phyloP scores from a whole-genome alignment of 2,797 vertebrate species.

The Brachymystax lenok region DNA sequence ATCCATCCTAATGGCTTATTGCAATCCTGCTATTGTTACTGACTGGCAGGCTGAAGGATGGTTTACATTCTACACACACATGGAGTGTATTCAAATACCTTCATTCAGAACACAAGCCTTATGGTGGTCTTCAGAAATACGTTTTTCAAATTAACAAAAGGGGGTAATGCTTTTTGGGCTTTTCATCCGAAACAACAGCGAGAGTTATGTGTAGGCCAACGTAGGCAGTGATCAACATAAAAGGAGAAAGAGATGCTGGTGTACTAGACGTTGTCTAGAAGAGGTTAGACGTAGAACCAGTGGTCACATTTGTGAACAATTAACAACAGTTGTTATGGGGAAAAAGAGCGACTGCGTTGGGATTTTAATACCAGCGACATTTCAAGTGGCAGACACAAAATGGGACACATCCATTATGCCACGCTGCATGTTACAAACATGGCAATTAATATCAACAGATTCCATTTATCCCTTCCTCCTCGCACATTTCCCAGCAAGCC shows the following conservation, averaged over 20 bases:
- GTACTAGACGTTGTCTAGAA: constrained; percentile 33
- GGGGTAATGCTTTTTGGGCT: constrained; percentile 48
- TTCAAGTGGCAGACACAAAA: constrained; percentile 63
- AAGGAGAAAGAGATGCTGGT: constrained; percentile 31
- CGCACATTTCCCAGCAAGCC: constrained; percentile 45
- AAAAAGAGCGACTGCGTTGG: constrained; percentile 49
- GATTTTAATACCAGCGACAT: constrained; percentile 71
- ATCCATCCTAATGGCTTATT: constrained; percentile 59
- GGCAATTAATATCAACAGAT: constrained; percentile 58
- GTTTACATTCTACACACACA: constrained; percentile 60
- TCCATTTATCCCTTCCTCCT: constrained; percentile 45
- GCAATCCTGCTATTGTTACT: constrained; percentile 51
- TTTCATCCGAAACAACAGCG: constrained; percentile 65
- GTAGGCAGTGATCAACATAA: constrained; percentile 55
- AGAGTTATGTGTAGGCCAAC: constrained; percentile 60
- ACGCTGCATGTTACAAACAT: constrained; percentile 63
- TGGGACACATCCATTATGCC: constrained; percentile 64
- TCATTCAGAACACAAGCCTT: constrained; percentile 29
- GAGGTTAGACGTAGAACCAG: constrained; percentile 47
- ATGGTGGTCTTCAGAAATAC: constrained; percentile 46
- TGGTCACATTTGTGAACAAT: constrained; percentile 74
- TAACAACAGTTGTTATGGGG: constrained; percentile 50
- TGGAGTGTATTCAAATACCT: constrained; percentile 7
- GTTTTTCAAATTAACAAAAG: constrained; percentile 58
- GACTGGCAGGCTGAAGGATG: constrained; percentile 42